Conservation (phyloP, 2,113 vertebrate genomes). For the Pithys albifrons region DNA sequence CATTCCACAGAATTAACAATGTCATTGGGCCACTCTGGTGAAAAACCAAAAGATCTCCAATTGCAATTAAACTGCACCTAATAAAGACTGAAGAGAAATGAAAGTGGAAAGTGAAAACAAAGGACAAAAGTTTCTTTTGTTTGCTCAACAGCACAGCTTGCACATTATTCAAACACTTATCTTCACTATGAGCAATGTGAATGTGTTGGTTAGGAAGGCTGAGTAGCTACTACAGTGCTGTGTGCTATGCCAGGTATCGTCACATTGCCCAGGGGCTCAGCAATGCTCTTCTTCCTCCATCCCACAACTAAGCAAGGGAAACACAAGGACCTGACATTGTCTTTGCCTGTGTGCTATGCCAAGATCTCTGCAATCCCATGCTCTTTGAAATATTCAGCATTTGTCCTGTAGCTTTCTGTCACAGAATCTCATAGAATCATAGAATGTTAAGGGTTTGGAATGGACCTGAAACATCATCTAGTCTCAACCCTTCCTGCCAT, state of each 20-base stretch:
- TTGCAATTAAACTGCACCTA: background rate
- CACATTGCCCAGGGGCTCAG: background rate
- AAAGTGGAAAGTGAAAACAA: background rate
- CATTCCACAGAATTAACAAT: background rate
- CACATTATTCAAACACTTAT: background rate
- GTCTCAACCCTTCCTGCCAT: background rate
- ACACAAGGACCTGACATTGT: background rate
- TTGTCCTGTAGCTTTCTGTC: background rate
- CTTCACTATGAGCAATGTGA: fast-evolving
- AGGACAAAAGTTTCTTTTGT: background rate
- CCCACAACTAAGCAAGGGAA: background rate
- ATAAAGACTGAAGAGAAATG: background rate
- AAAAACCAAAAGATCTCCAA: background rate
- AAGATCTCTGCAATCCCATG: background rate
- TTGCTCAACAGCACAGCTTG: background rate
- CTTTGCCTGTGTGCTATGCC: background rate
- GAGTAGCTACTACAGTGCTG: background rate
- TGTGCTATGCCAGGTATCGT: background rate
- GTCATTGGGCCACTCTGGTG: background rate
- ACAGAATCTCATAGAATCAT: background rate
- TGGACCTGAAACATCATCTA: background rate
- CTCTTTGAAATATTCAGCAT: background rate
- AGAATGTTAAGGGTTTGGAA: background rate
- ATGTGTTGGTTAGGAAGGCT: background rate
- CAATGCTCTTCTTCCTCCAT: background rate